These are phyloP conservation scores for Paramormyrops kingsleyae DNA, from an alignment of 2,113 vertebrate genomes.

Conservation along the genomic window DNA sequence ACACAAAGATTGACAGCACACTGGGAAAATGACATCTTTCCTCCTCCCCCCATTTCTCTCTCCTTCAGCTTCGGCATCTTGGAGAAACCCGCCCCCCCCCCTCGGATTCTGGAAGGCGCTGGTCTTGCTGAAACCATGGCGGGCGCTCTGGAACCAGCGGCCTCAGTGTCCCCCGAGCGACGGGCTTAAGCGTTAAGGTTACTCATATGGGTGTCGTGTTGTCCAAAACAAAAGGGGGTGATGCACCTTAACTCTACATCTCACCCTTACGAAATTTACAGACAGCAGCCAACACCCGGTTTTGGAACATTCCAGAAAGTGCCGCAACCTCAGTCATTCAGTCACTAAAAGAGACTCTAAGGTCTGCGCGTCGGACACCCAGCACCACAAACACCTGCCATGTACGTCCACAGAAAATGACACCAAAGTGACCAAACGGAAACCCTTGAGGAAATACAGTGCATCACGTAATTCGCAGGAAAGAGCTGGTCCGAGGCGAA, in stretches of 20 bases:
- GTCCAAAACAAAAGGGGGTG: constrained; percentile 54
- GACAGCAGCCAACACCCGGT: neutral
- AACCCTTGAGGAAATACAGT: neutral
- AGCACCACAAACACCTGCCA: neutral
- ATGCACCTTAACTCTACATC: constrained; percentile 40
- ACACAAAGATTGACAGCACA: constrained; percentile 62
- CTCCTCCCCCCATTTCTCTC: constrained; percentile 14
- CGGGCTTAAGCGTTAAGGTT: neutral
- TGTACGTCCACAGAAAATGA: neutral
- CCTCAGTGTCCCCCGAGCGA: neutral
- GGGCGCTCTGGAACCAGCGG: neutral
- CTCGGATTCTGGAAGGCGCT: constrained; percentile 55
- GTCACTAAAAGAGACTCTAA: neutral
- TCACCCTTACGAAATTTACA: neutral
- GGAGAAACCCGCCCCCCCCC: constrained; percentile 57
- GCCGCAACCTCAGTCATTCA: neutral
- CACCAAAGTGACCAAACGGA: neutral
- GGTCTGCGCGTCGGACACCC: neutral
- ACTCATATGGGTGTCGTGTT: constrained; percentile 23
- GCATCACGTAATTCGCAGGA: neutral
- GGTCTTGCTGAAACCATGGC: constrained; percentile 58
- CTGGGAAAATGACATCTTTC: constrained; percentile 40
- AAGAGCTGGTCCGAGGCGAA: neutral
- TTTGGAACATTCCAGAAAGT: neutral
- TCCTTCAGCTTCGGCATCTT: constrained; percentile 61